Conservation (phyloP, 2,113 vertebrate species). For the Pycnonotus jocosus region DNA sequence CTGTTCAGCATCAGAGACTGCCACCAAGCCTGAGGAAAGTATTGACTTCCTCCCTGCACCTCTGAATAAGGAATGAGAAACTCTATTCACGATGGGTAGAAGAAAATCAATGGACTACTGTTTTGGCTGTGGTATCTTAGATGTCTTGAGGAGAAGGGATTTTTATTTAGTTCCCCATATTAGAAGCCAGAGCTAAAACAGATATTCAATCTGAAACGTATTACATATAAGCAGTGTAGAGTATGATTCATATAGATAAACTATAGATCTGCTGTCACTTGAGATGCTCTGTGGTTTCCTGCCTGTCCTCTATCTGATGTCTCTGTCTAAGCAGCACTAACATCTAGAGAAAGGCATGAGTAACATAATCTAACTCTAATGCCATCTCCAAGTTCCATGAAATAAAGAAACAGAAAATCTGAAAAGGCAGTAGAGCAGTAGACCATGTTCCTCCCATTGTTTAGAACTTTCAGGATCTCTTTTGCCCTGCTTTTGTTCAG, state of each 20-base stretch:
- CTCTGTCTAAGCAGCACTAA: background rate
- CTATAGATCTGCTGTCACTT: background rate
- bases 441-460: background rate
- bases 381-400: background rate
- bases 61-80: background rate
- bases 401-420: background rate
- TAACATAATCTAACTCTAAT: background rate
- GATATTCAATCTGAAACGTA: background rate
- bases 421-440: background rate
- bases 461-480: background rate
- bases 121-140: background rate
- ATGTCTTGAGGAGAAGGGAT: background rate
- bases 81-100: background rate
- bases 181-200: background rate
- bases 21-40: background rate
- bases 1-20: fast-evolving
- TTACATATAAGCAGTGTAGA: background rate
- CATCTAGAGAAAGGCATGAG: background rate
- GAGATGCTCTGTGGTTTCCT: background rate
- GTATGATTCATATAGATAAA: background rate
- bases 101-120: background rate
- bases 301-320: background rate
- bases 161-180: background rate
- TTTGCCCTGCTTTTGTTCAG: fast-evolving
- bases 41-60: background rate